Evolutionary conservation across 2,888 invertebrate species (phyloP), one percentile per base, ranked within the genome.

Genomic region (Uropetala carovei): DNA sequence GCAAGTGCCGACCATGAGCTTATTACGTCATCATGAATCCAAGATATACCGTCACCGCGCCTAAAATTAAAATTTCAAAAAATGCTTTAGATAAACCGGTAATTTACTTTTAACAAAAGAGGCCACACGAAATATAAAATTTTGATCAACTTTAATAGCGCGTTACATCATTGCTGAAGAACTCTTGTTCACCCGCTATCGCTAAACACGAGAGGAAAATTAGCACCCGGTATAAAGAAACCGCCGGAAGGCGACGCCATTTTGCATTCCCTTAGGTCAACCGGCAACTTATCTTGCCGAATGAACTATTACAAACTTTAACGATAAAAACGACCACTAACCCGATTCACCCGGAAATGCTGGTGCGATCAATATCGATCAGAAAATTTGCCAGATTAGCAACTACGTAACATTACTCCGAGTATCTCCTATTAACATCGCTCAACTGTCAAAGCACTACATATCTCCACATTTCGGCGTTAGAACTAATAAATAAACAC

Each of bases 11-110:
- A 22, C 22, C 11, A 27, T 22, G 75, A 22, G n/a, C 22, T 75
- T 75, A 60, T 60, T 60, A 75, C 75, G 75, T 75, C 75, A 75
- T 22, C 75, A 75, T 75, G 75, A 75, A 43, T 27, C 75, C 22
- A 13, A 75, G 3, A 22, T n/a, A 27, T 27, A 13, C 22, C 27
- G 13, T 4, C 10, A 27, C 75, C 22, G 75, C 75, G 27, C 75
- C 75, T 22, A 11, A 75, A 22, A 11, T 0, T 27, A 5, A 1
- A 75, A 75, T 75, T 75, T 27, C 27, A 27, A 75, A 75, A 3
- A 10, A 13, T 75, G 27, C 27, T 18, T 22, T 0, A 68, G 11
- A 43, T 43, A 43, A 43, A 5, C 1, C 43, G 43, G 43, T 5
- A 43, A 43, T 3, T 1, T 43, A 43, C 1, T 43, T n/a, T 43